These are phyloP conservation scores for Cantharis lateralis DNA, from an alignment of 2,888 invertebrate species.

Conservation along the genomic window DNA sequence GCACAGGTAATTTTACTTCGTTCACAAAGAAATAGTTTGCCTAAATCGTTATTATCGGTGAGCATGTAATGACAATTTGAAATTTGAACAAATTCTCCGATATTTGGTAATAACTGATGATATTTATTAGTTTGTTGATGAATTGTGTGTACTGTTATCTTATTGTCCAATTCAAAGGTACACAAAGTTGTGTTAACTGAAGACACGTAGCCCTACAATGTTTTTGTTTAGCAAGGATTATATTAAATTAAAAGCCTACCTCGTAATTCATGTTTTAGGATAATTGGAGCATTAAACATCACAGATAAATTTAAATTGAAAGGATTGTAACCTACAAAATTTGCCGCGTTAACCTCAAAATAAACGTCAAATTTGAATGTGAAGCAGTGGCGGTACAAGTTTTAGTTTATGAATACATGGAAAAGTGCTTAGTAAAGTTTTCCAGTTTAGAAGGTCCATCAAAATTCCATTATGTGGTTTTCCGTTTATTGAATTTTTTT, in stretches of 20 bases:
- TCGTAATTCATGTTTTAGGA: conserved; percentile 14
- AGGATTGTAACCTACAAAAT: background rate
- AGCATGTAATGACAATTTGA: conserved; percentile 11
- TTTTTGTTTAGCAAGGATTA: background rate
- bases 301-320: background rate
- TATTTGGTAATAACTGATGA: conserved; percentile 1
- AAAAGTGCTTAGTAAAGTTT: too few species aligned
- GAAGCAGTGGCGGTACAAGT: background rate
- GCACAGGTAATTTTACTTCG: conserved; percentile 5
- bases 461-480: too few species aligned
- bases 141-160: conserved; percentile 11
- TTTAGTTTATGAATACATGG: too few species aligned
- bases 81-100: conserved; percentile 11
- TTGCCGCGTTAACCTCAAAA: background rate
- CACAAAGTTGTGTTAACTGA: conserved; percentile 14
- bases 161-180: conserved; percentile 11
- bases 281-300: background rate
- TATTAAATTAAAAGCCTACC: background rate
- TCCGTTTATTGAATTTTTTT: too few species aligned
- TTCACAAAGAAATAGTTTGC: conserved; percentile 17
- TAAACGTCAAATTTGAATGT: background rate
- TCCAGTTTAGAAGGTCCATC: too few species aligned
- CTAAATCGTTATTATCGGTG: background rate
- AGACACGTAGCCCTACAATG: conserved; percentile 17
- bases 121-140: conserved; percentile 3